Conservation (phyloP, 2,113 vertebrate species). For the Erinaceus europaeus region DNA sequence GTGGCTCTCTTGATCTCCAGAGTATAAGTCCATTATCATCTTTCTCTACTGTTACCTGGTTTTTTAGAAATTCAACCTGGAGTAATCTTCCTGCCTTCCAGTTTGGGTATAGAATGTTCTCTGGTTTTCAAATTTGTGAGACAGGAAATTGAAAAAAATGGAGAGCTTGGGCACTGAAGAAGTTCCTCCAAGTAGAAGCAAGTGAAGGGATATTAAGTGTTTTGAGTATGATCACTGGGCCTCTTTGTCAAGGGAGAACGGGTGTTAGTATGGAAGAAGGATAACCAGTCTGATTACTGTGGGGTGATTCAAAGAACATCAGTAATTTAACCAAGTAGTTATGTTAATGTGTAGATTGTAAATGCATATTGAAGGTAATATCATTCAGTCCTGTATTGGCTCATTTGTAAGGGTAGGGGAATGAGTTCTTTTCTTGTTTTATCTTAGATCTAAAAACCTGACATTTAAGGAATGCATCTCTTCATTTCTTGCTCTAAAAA, state of each 20-base stretch:
- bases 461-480: not conserved
- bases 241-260: no score
- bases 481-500: conserved; percentile 5
- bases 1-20: conserved; percentile 1
- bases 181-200: no score
- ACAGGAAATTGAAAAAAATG: no score
- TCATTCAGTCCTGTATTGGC: not conserved
- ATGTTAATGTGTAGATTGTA: not conserved
- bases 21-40: not conserved
- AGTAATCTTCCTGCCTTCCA: not conserved
- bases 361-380: not conserved
- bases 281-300: not conserved
- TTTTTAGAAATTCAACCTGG: not conserved
- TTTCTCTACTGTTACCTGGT: not conserved
- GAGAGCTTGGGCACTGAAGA: no score
- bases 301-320: not conserved
- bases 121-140: no score
- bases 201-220: no score
- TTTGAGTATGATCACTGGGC: not conserved
- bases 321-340: not conserved
- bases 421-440: not conserved
- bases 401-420: not conserved
- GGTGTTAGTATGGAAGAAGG: not conserved
- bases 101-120: not conserved
- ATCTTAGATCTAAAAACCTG: no score